Evolutionary conservation across 2,113 vertebrate genomes (phyloP), one percentile per base, ranked within the genome.

Genomic region (Paedocypris sp.): DNA sequence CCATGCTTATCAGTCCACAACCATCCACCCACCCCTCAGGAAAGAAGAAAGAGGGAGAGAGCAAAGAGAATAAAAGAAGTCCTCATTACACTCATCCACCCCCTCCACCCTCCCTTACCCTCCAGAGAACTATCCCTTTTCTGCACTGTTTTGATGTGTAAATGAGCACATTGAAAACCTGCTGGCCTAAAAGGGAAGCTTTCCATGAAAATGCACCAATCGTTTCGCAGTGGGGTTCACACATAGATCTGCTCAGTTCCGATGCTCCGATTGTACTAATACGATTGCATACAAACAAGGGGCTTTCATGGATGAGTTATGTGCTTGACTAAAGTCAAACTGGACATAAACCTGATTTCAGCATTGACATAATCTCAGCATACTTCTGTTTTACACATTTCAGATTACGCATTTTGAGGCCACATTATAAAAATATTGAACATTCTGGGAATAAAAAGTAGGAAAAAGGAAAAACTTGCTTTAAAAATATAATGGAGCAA

Each of bases 91-190:
- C 78, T 67, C 59, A 51, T 71, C 78, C 75, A 71, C 73, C 74
- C 77, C 65, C 48, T 36, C 45, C 47, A 23, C 46, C 74, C 77
- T 43, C 39, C 73, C 60, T 69, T 23, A 54, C 69, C 77, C 68
- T 68, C 64, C 73, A 60, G 62, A 78, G 79, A 77, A 77, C 84
- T 83, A 83, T 84, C 82, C 82, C 80, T 83, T 86, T 85, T 80
- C 77, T 77, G 71, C 62, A 72, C 66, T 71, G 79, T 84, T 85
- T 84, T 86, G 83, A 85, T 85, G 85, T 87, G 85, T 80, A 85
- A 87, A 87, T 87, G 83, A 87, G 81, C 13, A 11, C 50, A 85
- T 85, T 87, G 83, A 84, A 83, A 86, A 82, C 79, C 85, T 80
- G 77, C 81, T 78, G 74, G 77, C 79, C 76, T 79, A 82, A 70